Evolutionary conservation across 1,140 invertebrate species (phyloP), one percentile per base, ranked within the genome.

Genomic region (Drosophila ohnishii): DNA sequence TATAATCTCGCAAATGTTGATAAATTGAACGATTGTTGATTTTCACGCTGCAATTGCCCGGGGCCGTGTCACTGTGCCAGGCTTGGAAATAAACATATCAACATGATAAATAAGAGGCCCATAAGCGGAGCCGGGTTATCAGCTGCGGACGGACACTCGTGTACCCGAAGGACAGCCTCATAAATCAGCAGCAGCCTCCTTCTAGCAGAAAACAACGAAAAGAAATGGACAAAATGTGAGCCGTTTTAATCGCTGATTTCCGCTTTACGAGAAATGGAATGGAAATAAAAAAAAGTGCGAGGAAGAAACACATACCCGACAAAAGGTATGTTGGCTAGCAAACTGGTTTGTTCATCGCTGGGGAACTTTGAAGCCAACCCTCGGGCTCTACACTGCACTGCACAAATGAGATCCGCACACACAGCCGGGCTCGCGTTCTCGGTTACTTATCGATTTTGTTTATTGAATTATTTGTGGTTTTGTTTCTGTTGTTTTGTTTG

Each of bases 221-320:
- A 66, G 35, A 62, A 62, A 45, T 55, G 32, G 44, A 70, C 56
- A 77, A 69, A 77, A 56, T 77, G 75, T 61, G 56, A 77, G 74
- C 32, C 39, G 50, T 82, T 87, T 86, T 86, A 86, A 86, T 86
- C 83, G 76, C 83, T 80, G 83, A 86, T 86, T 87, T 86, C 83
- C 83, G 83, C 71, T 86, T 88, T 83, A 66, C 48, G 48, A 80
- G 82, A 86, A 87, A 87, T 66, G 61, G 47, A 80, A 74, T 53
- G 65, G 22, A 42, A 42, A 37, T 25, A 39, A 40, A 28, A 28
- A 28, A 28, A 28, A 28, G 39, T 45, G 73, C 72, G 25, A 61
- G 10, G 14, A 35, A 30, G 30, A 32, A 16, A 22, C 48, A 30
- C 19, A 53, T 35, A 22, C 50, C 50, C 50, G 8, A 11, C 34